Conservation (phyloP, 2,113 vertebrate species). For the Boleophthalmus pectinirostris region DNA sequence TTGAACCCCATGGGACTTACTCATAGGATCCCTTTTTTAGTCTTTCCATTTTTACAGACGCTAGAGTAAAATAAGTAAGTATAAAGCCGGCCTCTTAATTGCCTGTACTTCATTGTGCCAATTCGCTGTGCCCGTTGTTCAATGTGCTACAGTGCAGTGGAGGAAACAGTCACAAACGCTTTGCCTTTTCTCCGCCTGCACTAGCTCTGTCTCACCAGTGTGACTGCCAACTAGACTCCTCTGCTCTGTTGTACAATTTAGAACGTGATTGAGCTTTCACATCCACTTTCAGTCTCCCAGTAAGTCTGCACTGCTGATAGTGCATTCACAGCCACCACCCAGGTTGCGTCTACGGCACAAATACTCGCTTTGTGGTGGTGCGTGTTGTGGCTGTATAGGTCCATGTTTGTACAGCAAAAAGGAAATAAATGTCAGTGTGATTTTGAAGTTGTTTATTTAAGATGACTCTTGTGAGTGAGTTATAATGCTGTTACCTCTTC, state of each 20-base stretch:
- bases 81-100: constrained; percentile 59
- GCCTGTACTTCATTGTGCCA: constrained; percentile 51
- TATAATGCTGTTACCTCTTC: no score
- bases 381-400: neutral
- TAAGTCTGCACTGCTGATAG: constrained; percentile 52
- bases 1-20: constrained; percentile 10
- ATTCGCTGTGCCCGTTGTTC: constrained; percentile 37
- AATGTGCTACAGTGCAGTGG: constrained; percentile 30
- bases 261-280: constrained; percentile 76
- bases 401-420: neutral
- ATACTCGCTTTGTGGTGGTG: constrained; percentile 15
- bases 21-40: constrained; percentile 37
- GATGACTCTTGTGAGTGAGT: no score
- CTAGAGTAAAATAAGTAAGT: constrained; percentile 24
- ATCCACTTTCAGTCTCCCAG: constrained; percentile 69
- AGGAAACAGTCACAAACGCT: constrained; percentile 51
- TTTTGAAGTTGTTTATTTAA: neutral
- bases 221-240: constrained; percentile 66
- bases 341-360: constrained; percentile 20
- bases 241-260: constrained; percentile 72
- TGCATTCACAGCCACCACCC: constrained; percentile 43
- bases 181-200: constrained; percentile 24
- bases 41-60: constrained; percentile 40
- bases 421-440: neutral
- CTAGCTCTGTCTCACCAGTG: constrained; percentile 46